Base-by-base conservation (phyloP, 2,797 vertebrate species). In the Carcharodon carcharias region DNA sequence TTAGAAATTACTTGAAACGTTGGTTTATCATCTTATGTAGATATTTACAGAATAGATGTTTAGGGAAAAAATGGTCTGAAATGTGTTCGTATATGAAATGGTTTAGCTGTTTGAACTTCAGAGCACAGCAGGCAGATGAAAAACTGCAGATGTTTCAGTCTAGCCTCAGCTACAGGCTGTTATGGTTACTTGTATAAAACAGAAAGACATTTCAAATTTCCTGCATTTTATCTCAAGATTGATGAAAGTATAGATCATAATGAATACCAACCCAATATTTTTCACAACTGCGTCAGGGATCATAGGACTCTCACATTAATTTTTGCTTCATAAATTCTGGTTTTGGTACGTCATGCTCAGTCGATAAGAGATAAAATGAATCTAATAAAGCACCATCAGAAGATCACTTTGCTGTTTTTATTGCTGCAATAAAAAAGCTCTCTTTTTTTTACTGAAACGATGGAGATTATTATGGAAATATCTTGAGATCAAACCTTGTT, bases 151-250 rank as follows among this genome's bases (percentile, higher is more conserved):
- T 77, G 28, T 95, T 77, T 96, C 97, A 97, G 97, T 96, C 97
- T 97, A 97, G 97, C 96, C 95, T 97, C 96, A 97, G 96, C 97
- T 97, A 96, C 97, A 97, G 97, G 97, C 98, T 97, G 97, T 97
- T 97, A 98, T 98, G 98, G 98, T 98, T 97, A 98, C 97, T 67
- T 96, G 97, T 96, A 97, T 96, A 96, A 97, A 97, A 97, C 96
- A 97, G 97, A 69, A 95, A 50, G 28, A 95, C 69, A 95, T 73
- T 95, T 95, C 69, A 97, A 97, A 98, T 98, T 98, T 98, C 98
- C 98, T 98, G 98, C 96, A 97, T 97, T 97, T 98, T 97, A 97
- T 98, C 98, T 98, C 97, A 98, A 98, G 97, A 98, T 98, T 97
- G 97, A 97, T 97, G 97, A 97, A 97, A 97, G 97, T 96, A 97